phyloP scores from a whole-genome alignment of 2,113 vertebrate genomes.

The Nicator chloris region DNA sequence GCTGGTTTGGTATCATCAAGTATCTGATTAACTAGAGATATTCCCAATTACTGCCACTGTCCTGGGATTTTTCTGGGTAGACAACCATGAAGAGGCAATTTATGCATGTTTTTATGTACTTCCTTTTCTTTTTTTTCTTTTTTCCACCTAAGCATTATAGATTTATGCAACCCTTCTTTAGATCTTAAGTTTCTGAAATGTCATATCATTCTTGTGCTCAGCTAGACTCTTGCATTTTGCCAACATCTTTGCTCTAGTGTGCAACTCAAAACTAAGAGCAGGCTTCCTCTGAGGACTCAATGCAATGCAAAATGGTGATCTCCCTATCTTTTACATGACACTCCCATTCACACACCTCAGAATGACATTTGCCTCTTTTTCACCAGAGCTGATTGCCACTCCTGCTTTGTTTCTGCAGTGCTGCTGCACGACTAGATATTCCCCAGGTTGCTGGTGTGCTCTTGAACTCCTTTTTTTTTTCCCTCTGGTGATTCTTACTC shows the following conservation, averaged over 20 bases:
- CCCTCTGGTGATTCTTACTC: not conserved
- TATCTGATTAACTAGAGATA: not conserved
- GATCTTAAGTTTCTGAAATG: not conserved
- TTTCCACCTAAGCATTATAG: not conserved
- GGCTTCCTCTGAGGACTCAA: not conserved
- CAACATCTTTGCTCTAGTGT: not conserved
- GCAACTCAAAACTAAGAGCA: not conserved
- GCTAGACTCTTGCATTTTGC: not conserved
- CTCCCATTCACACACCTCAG: not conserved
- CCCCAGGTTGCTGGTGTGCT: not conserved
- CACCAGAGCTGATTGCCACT: too few relatives aligned
- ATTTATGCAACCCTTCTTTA: not conserved
- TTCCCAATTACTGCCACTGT: not conserved
- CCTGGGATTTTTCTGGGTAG: not conserved
- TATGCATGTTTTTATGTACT: not conserved
- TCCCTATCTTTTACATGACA: not conserved
- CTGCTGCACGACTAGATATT: not conserved
- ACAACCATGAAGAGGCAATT: not conserved
- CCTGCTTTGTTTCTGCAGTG: not conserved
- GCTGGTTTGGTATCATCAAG: not conserved
- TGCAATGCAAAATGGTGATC: not conserved
- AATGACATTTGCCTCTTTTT: not conserved
- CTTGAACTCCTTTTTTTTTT: not conserved
- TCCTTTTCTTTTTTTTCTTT: not conserved
- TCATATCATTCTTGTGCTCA: not conserved